Base-by-base conservation (phyloP, 2,113 vertebrate genomes). In the Pygoscelis antarcticus region DNA sequence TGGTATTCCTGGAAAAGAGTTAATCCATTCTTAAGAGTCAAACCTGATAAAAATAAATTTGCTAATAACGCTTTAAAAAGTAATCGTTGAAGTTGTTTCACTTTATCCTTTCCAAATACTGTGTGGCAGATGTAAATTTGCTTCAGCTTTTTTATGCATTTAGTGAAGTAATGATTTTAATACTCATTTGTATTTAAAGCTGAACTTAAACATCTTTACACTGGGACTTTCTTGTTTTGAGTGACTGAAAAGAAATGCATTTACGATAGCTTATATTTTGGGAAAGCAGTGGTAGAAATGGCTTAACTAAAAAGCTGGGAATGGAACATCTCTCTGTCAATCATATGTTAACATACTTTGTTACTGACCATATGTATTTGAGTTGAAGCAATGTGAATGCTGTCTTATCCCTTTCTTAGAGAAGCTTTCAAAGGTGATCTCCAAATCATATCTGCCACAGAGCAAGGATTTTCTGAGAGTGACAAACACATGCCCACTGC, bases 361-460 rank as follows among this genome's bases (percentile, higher is more conserved):
- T 96, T 97, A 55, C 93, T 77, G 90, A 71, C 92, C 58, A 27
- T 94, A 92, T 87, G 87, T 90, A 23, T 52, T 87, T 34, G 30
- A 87, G 90, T 69, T 83, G 95, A 92, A 96, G 95, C 92, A 57
- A 34, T 96, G 85, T 97, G 96, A 97, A 92, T 62, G 83, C 90
- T 78, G 83, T 81, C 91, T 97, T 97, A 97, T 97, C 93, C 95
- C 87, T 97, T 78, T 26, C 95, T 69, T 75, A 97, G 96, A 97
- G 98, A 95, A 96, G 95, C 95, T 97, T 96, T 97, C 95, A 97
- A 94, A 97, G 91, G 96, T 96, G 98, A 96, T 98, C 95, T 93
- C 91, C 87, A 87, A 95, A 97, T 96, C 96, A 87, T 36, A 92
- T 96, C 97, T 97, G 96, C 93, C 95, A 89, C 78, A 93, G 93